Evolutionary conservation across 2,888 invertebrate genomes (phyloP).

Genomic region (Ophonus ardosiacus): DNA sequence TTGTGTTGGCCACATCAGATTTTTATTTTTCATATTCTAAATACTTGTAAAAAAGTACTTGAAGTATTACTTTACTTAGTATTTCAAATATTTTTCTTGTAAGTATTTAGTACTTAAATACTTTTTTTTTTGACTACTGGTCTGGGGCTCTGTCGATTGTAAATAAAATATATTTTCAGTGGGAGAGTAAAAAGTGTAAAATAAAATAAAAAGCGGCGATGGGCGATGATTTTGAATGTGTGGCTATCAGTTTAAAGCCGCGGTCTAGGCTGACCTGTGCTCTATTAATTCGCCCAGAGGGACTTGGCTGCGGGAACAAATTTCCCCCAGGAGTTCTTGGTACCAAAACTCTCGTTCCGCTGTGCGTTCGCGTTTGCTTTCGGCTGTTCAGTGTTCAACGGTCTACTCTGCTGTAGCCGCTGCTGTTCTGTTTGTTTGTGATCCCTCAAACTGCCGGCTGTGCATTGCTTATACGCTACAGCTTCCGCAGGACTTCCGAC

Average conservation of each 20-base stretch:
- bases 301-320: constrained; percentile 2
- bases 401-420: too few relatives aligned
- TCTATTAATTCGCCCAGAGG: constrained; percentile 13
- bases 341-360: constrained; percentile 8
- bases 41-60: too few relatives aligned
- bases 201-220: background rate
- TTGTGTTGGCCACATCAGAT: too few relatives aligned
- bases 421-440: constrained; percentile 18
- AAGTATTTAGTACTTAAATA: too few relatives aligned
- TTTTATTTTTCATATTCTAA: too few relatives aligned
- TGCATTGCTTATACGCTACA: constrained; percentile 30
- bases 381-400: background rate
- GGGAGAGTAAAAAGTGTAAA: background rate
- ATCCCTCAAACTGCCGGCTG: constrained; percentile 28
- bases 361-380: background rate
- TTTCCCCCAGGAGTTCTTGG: constrained; percentile 22
- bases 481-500: background rate
- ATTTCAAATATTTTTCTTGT: too few relatives aligned
- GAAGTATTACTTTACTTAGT: too few relatives aligned
- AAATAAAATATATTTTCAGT: background rate
- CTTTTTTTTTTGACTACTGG: too few relatives aligned
- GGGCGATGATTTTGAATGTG: constrained; percentile 9
- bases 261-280: constrained; percentile 26
- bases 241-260: constrained; percentile 7
- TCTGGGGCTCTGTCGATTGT: too few relatives aligned